Evolutionary conservation across 2,113 vertebrate genomes (phyloP).

Genomic region (Dolichotis patagonum): DNA sequence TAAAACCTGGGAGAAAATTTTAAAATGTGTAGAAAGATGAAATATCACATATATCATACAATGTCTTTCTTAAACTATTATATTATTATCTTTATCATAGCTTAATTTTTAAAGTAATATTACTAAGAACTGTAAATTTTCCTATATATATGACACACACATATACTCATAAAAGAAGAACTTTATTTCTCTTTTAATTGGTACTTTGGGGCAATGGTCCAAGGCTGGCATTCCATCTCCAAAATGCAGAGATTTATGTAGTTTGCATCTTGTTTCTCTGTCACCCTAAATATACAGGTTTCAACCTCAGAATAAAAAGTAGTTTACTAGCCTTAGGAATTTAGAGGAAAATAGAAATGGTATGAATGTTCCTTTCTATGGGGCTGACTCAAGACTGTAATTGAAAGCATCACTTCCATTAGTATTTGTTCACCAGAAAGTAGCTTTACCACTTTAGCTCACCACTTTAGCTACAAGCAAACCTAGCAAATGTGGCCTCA

Average conservation of each 20-base stretch:
- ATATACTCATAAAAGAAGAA: neutral
- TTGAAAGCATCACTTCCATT: neutral
- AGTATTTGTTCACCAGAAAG: neutral
- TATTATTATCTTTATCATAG: neutral
- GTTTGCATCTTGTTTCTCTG: neutral
- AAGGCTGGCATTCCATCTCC: neutral
- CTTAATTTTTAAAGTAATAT: constrained; percentile 3
- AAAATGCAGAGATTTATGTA: neutral
- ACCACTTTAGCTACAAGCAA: neutral
- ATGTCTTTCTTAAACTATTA: neutral
- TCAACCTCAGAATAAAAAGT: neutral
- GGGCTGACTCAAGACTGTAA: neutral
- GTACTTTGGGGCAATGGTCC: neutral
- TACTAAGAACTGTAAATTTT: neutral
- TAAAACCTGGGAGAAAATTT: neutral
- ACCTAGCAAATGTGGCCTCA: neutral
- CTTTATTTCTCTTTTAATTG: neutral
- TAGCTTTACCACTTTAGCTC: no score
- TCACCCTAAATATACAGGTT: neutral
- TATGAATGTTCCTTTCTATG: neutral
- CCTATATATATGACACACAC: neutral
- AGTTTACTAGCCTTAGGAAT: neutral
- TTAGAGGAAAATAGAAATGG: neutral
- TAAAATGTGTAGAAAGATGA: neutral
- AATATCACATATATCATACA: neutral